phyloP scores from a whole-genome alignment of 2,797 vertebrate species.

The Anniella stebbinsi region DNA sequence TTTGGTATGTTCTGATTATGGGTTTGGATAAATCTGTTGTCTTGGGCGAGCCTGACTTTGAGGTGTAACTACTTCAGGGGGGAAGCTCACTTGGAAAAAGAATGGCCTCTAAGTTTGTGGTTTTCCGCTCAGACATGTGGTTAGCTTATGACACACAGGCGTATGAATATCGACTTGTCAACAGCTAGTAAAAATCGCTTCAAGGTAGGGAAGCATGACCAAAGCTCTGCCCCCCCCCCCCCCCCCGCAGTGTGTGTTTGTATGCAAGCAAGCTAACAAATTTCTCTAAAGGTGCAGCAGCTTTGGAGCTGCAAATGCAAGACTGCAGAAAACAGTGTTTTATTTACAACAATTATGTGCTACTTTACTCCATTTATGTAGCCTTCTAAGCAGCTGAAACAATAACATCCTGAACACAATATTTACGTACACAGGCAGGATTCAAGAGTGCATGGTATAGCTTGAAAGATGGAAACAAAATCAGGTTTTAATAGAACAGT shows the following conservation, averaged over 20 bases:
- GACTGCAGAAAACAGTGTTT: not conserved
- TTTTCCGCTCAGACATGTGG: not conserved
- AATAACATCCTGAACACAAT: too few species aligned
- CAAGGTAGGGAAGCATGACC: not conserved
- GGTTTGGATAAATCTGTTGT: conserved; percentile 42
- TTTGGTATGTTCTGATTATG: conserved; percentile 83
- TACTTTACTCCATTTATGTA: not conserved
- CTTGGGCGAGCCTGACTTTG: not conserved
- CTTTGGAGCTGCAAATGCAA: not conserved
- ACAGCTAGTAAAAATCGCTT: not conserved
- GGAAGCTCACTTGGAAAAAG: too few species aligned
- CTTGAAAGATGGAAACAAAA: not conserved
- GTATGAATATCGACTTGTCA: not conserved
- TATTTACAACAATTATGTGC: not conserved
- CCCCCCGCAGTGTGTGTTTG: too few species aligned
- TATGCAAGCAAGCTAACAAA: not conserved
- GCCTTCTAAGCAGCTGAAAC: not conserved
- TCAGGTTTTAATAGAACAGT: not conserved
- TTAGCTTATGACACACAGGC: not conserved
- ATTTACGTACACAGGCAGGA: not conserved
- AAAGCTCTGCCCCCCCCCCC: too few species aligned
- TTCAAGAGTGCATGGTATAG: not conserved
- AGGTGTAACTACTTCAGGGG: not conserved
- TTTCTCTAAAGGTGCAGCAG: not conserved
- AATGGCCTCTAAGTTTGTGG: not conserved